A percentile compares a stretch with the other conserved stretches of the same genome.
phyloP scores from a whole-genome alignment of 1,140 invertebrate genomes.

The Trachymyrmex cornetzi region DNA sequence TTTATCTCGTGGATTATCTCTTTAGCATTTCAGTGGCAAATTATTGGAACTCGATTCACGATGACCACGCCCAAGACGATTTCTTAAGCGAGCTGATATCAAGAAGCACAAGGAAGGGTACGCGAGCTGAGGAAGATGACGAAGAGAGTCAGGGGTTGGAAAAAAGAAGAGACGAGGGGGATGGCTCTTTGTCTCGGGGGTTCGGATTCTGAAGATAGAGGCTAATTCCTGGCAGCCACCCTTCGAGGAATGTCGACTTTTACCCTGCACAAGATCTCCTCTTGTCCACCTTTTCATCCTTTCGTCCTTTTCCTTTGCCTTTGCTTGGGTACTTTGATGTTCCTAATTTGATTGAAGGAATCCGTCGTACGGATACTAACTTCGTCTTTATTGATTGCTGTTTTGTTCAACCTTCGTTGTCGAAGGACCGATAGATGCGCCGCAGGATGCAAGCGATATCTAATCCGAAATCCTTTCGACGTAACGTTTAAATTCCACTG shows the following conservation, averaged over 20 bases:
- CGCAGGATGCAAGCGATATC: constrained; percentile 49
- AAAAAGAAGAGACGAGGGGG: constrained; percentile 61
- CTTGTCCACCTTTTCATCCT: constrained; percentile 74
- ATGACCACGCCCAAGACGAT: constrained; percentile 72
- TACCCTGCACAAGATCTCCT: constrained; percentile 58
- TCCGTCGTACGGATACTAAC: constrained; percentile 85
- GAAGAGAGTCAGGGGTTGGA: constrained; percentile 58
- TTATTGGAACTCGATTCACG: constrained; percentile 56
- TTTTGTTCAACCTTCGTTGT: constrained; percentile 80
- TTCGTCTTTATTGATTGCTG: constrained; percentile 86
- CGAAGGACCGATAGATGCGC: constrained; percentile 12
- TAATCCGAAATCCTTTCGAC: constrained; percentile 24
- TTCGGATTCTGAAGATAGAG: constrained; percentile 84
- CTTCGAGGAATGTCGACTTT: constrained; percentile 82
- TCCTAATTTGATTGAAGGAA: constrained; percentile 87
- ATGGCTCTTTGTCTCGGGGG: constrained; percentile 84
- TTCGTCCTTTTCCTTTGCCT: constrained; percentile 80
- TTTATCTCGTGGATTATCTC: background rate
- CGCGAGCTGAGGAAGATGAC: constrained; percentile 67
- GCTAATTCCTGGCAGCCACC: constrained; percentile 85
- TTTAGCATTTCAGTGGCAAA: constrained; percentile 47
- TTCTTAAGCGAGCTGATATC: constrained; percentile 69
- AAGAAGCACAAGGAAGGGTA: constrained; percentile 55
- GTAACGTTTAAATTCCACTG: constrained; percentile 51
- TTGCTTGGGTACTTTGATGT: constrained; percentile 86